Base-by-base conservation (phyloP, 1,140 invertebrate species). In the Physella acuta region DNA sequence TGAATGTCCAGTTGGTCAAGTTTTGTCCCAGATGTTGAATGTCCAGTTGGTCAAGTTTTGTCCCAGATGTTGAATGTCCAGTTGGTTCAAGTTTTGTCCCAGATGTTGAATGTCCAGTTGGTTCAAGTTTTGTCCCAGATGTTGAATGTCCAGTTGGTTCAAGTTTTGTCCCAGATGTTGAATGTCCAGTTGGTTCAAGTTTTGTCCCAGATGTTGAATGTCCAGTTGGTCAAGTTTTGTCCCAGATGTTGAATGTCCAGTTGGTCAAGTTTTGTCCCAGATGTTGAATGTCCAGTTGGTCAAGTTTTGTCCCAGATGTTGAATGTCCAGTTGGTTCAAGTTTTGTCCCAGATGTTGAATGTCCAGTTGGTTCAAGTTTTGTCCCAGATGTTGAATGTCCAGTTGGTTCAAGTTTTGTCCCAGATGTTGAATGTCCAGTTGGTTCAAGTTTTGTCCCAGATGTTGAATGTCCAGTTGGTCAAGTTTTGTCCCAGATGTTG, bases 31-130 rank as follows among this genome's bases (percentile, higher is more conserved):
- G n/a, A n/a, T n/a, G n/a, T n/a, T n/a, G n/a, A n/a, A n/a, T n/a
- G n/a, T n/a, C n/a, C n/a, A n/a, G 79, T 84, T 58, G 76, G 76
- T 78, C 81, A 67, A 16, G n/a, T 24, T 20, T 39, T n/a, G n/a
- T n/a, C n/a, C n/a, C n/a, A n/a, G n/a, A n/a, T n/a, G n/a, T n/a
- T n/a, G n/a, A n/a, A 11, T 68, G 17, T 66, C 37, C 20, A 16
- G 30, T 20, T 44, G 20, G 20, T 39, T 20, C 39, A 44, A 8
- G 20, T 44, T 44, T 44, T 44, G 8, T 44, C 20, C 39, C 39
- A 44, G n/a, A n/a, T n/a, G n/a, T n/a, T n/a, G n/a, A n/a, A n/a
- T n/a, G n/a, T n/a, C n/a, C n/a, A n/a, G n/a, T n/a, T n/a, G n/a
- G n/a, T n/a, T n/a, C n/a, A 67, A 16, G n/a, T 24, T 20, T 39